Conservation (phyloP, 2,888 invertebrate genomes). For the Xestia rhomboidea region DNA sequence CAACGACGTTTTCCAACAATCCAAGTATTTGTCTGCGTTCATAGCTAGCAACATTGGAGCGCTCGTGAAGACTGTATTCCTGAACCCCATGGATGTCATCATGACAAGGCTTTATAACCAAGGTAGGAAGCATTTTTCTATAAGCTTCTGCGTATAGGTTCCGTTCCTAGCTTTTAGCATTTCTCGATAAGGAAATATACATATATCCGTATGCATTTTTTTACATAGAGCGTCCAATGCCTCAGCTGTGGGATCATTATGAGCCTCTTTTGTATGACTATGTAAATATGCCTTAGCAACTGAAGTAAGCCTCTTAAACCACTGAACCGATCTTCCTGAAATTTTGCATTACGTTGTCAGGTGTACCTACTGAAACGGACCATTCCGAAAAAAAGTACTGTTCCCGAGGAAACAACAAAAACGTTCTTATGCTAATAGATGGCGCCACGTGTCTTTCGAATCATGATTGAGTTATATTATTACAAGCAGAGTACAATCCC, state of each 20-base stretch:
- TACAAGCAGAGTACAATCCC: no score
- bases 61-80: slow-evolving; percentile 93
- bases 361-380: no score
- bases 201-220: no score
- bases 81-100: slow-evolving; percentile 97
- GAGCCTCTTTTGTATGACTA: not conserved
- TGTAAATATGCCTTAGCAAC: not conserved
- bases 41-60: slow-evolving; percentile 95
- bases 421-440: no score
- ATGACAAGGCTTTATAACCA: slow-evolving; percentile 97
- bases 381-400: no score
- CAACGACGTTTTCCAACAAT: slow-evolving; percentile 87
- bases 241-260: not conserved
- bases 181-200: not conserved
- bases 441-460: no score
- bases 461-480: no score
- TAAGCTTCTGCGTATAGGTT: not conserved
- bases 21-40: slow-evolving; percentile 93
- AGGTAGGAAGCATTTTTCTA: slow-evolving; percentile 82
- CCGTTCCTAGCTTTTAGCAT: not conserved
- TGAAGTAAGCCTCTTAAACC: not conserved
- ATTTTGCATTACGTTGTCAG: no score
- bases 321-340: no score
- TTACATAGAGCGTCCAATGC: no score
- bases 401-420: no score